These are phyloP conservation scores for Amphimallon solstitiale DNA, from an alignment of 2,888 invertebrate genomes.

Conservation along the genomic window DNA sequence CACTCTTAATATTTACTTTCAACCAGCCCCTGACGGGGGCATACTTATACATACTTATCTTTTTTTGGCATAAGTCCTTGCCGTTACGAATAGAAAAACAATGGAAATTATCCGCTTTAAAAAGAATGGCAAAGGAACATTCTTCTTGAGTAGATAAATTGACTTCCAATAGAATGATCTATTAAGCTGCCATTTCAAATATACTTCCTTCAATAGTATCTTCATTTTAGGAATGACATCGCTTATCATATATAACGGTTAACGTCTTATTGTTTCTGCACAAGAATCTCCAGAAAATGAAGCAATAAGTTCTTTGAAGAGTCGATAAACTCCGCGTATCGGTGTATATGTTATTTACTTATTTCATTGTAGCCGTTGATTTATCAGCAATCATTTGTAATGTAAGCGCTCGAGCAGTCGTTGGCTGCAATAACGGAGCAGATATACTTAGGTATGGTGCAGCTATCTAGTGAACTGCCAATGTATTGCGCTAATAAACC, in stretches of 20 bases:
- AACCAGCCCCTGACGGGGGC: no score
- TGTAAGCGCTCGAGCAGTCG: constrained; percentile 11
- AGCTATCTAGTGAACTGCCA: constrained; percentile 21
- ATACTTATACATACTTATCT: no score
- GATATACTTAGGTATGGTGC: neutral
- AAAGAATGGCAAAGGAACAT: no score
- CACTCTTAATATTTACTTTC: no score
- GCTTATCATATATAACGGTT: neutral
- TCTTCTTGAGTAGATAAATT: no score
- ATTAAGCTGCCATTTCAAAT: no score
- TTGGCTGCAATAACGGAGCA: constrained; percentile 13
- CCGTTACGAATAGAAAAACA: no score
- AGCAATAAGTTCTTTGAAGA: constrained; percentile 5
- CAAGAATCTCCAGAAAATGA: constrained; percentile 3
- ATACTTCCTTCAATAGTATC: no score
- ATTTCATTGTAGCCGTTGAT: constrained; percentile 12
- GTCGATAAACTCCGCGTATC: constrained; percentile 9
- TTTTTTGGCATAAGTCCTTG: no score
- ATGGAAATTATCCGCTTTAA: no score
- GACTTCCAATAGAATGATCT: no score
- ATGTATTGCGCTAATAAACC: constrained; percentile 47
- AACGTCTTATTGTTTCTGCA: neutral
- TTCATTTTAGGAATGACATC: no score
- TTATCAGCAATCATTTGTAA: constrained; percentile 18
- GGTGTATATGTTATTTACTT: constrained; percentile 11